Evolutionary conservation across 2,888 invertebrate species (phyloP).

Genomic region (Vesta saturnalis): DNA sequence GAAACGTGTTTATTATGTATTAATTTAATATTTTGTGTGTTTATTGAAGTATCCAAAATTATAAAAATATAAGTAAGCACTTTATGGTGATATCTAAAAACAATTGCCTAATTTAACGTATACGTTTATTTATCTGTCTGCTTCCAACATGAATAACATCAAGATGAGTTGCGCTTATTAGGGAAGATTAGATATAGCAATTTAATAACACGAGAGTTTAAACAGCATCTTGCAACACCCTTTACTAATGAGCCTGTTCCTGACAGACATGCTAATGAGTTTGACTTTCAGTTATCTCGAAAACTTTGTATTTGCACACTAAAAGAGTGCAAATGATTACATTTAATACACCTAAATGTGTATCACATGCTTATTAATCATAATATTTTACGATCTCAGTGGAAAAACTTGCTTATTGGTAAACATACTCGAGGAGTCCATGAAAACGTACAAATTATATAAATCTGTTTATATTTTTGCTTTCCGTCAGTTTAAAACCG

Average conservation of each 20-base stretch:
- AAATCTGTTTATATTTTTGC: background rate
- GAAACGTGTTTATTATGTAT: no score
- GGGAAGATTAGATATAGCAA: conserved; percentile 41
- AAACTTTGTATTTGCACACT: conserved; percentile 21
- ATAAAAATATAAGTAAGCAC: no score
- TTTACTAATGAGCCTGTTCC: conserved; percentile 43
- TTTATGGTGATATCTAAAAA: conserved; percentile 20
- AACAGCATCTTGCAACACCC: conserved; percentile 41
- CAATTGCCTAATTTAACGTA: conserved; percentile 27
- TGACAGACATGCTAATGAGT: conserved; percentile 43
- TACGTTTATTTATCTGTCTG: conserved; percentile 36
- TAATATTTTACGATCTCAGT: no score
- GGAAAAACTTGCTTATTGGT: no score
- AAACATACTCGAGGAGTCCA: background rate
- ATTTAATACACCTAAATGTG: no score
- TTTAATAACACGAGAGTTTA: conserved; percentile 41
- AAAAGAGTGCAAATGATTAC: conserved; percentile 6
- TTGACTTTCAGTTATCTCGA: conserved; percentile 36
- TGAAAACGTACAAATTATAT: no score
- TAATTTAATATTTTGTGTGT: no score
- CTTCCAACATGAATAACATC: conserved; percentile 36
- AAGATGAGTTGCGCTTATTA: conserved; percentile 39
- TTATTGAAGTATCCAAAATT: no score
- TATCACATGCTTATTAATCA: no score
- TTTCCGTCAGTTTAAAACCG: conserved; percentile 6